Percentiles rank a stretch among this genome's conserved stretches.
Evolutionary conservation across 2,113 vertebrate species (phyloP).

Genomic region (Tupaia chinensis): DNA sequence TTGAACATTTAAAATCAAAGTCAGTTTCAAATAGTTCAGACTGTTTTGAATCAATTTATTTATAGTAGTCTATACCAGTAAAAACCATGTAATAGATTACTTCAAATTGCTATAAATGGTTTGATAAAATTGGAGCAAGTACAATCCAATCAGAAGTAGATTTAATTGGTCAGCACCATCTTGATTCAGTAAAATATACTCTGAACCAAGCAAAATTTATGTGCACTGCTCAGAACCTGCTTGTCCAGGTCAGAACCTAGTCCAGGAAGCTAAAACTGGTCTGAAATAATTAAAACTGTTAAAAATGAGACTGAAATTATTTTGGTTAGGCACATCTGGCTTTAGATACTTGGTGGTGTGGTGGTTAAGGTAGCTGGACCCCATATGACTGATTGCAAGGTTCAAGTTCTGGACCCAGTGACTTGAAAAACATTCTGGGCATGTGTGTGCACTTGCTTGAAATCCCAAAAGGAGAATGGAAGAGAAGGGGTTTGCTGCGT

Average conservation of each 20-base stretch:
- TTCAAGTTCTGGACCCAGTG: no score
- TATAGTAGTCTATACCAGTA: neutral
- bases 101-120: neutral
- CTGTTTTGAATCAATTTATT: neutral
- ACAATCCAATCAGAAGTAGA: neutral
- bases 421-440: no score
- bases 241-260: neutral
- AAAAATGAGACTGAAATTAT: slow-evolving; percentile 1
- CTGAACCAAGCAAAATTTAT: neutral
- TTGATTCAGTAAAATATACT: slow-evolving; percentile 1
- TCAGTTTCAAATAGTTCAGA: neutral
- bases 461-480: no score
- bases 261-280: slow-evolving; percentile 14
- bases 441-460: no score
- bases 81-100: neutral
- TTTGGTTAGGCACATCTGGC: neutral
- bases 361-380: no score
- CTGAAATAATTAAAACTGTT: neutral
- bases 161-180: neutral
- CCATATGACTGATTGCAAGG: no score
- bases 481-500: no score
- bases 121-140: slow-evolving; percentile 27
- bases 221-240: neutral
- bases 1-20: neutral
- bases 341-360: neutral